Conservation (phyloP, 2,888 invertebrate species). For the Neoascia interrupta region DNA sequence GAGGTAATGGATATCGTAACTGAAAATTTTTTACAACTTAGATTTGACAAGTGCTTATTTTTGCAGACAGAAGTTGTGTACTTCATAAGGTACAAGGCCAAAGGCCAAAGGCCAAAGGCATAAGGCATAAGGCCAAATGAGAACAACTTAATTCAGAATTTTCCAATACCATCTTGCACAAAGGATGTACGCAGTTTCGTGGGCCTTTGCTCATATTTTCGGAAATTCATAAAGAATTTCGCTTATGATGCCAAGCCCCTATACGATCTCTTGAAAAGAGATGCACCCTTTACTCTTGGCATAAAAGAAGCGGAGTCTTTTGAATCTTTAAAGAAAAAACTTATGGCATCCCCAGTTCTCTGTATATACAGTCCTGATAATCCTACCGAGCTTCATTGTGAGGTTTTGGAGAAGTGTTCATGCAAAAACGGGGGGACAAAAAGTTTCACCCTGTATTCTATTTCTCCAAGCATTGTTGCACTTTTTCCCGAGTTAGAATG, state of each 20-base stretch:
- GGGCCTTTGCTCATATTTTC: constrained; percentile 18
- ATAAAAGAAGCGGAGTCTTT: constrained; percentile 2
- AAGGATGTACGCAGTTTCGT: background rate
- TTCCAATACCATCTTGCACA: background rate
- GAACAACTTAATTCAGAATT: too few relatives aligned
- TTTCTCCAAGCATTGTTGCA: too few relatives aligned
- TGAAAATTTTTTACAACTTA: too few relatives aligned
- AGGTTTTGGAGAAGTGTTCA: constrained; percentile 73
- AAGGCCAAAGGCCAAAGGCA: too few relatives aligned
- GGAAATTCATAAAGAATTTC: constrained; percentile 39
- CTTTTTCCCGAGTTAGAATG: too few relatives aligned
- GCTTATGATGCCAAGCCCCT: constrained; percentile 35
- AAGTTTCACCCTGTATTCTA: constrained; percentile 74
- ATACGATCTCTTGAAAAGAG: constrained; percentile 21
- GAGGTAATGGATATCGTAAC: too few relatives aligned
- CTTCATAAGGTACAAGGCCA: too few relatives aligned
- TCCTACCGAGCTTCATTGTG: too few relatives aligned
- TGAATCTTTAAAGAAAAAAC: background rate
- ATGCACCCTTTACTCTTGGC: too few relatives aligned
- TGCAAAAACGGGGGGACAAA: constrained; percentile 71
- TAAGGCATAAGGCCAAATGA: too few relatives aligned
- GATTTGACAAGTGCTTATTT: too few relatives aligned
- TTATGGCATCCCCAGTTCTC: constrained; percentile 70
- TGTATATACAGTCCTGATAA: constrained; percentile 72
- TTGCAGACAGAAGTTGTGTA: too few relatives aligned